Conservation (phyloP, 2,113 vertebrate genomes). For the Pica pica region DNA sequence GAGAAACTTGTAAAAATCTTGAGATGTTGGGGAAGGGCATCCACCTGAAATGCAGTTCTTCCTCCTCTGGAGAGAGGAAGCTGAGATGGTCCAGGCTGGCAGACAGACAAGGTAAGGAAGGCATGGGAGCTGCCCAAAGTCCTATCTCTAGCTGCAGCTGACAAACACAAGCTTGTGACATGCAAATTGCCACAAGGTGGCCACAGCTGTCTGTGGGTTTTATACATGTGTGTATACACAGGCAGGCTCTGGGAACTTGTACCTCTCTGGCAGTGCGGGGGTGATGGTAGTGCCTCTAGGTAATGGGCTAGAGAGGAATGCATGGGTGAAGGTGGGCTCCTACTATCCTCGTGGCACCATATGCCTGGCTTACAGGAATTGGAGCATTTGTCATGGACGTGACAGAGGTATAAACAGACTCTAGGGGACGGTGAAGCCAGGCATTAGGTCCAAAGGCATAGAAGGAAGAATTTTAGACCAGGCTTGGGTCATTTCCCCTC, state of each 20-base stretch:
- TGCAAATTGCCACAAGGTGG: neutral
- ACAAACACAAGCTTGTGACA: neutral
- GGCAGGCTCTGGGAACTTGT: neutral
- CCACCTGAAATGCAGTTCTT: neutral
- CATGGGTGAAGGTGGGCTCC: neutral
- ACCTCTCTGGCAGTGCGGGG: neutral
- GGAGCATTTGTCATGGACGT: neutral
- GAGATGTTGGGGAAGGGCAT: neutral
- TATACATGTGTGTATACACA: accelerated
- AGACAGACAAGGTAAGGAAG: neutral
- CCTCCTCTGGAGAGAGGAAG: neutral
- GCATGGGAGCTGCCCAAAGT: neutral
- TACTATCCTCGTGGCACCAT: neutral
- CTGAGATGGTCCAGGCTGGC: neutral
- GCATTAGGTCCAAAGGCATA: neutral
- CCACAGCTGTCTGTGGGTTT: neutral
- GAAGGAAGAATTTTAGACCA: neutral
- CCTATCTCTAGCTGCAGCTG: neutral
- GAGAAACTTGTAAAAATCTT: neutral
- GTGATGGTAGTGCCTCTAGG: neutral
- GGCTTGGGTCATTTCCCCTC: neutral
- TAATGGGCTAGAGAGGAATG: neutral
- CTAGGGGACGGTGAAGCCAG: neutral
- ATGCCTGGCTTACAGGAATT: neutral
- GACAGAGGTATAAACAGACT: neutral